Conservation (phyloP, 1,140 invertebrate species). For the Psilanteris sp. region DNA sequence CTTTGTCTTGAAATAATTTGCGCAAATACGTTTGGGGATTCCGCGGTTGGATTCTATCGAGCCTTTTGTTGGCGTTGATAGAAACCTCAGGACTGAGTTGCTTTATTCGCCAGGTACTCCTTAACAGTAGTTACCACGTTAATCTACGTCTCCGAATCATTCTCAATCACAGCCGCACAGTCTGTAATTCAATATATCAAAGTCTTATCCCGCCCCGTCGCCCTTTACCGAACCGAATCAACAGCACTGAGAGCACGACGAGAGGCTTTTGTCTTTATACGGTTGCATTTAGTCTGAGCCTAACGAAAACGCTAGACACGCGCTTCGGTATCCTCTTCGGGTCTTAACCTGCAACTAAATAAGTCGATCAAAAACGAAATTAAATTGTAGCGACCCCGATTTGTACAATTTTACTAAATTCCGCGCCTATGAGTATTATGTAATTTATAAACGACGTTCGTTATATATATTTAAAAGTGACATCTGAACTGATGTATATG, state of each 20-base stretch:
- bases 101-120: constrained; percentile 54
- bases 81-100: constrained; percentile 16
- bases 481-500: no score
- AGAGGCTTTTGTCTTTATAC: constrained; percentile 70
- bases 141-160: constrained; percentile 68
- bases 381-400: no score
- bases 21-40: constrained; percentile 30
- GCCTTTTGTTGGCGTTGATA: constrained; percentile 52
- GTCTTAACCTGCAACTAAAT: constrained; percentile 74
- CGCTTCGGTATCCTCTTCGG: constrained; percentile 63
- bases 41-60: constrained; percentile 15
- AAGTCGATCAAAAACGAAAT: constrained; percentile 70
- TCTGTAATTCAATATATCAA: constrained; percentile 74
- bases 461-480: no score
- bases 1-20: constrained; percentile 33
- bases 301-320: constrained; percentile 58
- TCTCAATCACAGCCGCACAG: constrained; percentile 68
- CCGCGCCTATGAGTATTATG: no score
- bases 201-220: constrained; percentile 59
- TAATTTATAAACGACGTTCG: no score
- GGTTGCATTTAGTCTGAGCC: constrained; percentile 55
- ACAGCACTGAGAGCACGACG: constrained; percentile 14
- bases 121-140: constrained; percentile 67
- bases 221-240: constrained; percentile 22
- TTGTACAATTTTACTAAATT: no score